These are phyloP conservation scores for Steinernema carpocapsae DNA, from an alignment of 2,888 invertebrate species.

Conservation along the genomic window DNA sequence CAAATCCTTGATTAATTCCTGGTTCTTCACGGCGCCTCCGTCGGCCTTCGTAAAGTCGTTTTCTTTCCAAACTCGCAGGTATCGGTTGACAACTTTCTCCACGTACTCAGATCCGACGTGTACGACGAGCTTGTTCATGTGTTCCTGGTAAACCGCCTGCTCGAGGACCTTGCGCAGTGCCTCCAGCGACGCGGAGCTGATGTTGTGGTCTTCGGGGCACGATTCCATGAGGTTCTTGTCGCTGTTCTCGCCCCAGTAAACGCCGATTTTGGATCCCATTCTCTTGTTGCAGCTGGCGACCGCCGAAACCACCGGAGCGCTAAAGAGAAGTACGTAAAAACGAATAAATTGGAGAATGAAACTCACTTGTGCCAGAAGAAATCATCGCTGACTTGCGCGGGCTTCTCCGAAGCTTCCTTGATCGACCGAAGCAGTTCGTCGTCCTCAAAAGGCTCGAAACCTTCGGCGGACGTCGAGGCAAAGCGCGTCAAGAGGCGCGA, in stretches of 20 bases:
- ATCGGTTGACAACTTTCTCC: slow-evolving; percentile 36
- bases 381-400: slow-evolving; percentile 2
- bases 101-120: slow-evolving; percentile 40
- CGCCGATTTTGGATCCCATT: slow-evolving; percentile 1
- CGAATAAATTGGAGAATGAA: background rate
- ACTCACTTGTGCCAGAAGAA: slow-evolving; percentile 20
- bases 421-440: background rate
- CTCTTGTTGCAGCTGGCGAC: background rate
- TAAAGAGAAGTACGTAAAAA: background rate
- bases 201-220: background rate
- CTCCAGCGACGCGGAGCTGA: slow-evolving; percentile 6
- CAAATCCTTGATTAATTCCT: slow-evolving; percentile 40
- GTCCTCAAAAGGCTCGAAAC: background rate
- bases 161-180: background rate
- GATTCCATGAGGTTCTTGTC: slow-evolving; percentile 8
- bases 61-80: slow-evolving; percentile 38
- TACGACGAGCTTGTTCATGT: slow-evolving; percentile 40
- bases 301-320: slow-evolving; percentile 7
- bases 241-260: background rate
- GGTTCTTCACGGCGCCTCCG: slow-evolving; percentile 43
- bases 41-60: slow-evolving; percentile 43
- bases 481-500: background rate
- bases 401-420: background rate
- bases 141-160: slow-evolving; percentile 42
- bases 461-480: background rate